Evolutionary conservation across 1,140 invertebrate species (phyloP).

Genomic region (Phthorimaea operculella): DNA sequence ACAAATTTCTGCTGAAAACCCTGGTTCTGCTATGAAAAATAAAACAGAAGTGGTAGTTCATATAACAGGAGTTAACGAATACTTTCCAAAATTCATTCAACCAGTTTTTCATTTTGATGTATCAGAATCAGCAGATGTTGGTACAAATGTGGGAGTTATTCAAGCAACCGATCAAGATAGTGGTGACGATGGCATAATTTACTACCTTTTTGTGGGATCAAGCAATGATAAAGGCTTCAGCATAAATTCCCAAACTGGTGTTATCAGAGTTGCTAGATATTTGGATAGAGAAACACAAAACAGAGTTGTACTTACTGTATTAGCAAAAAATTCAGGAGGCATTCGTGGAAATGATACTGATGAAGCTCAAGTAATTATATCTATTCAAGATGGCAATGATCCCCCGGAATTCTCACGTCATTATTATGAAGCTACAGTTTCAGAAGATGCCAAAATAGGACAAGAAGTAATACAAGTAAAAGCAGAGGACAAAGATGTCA

Average conservation of each 20-base stretch:
- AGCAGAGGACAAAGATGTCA: slow-evolving; percentile 91
- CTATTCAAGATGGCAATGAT: slow-evolving; percentile 95
- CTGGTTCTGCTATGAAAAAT: slow-evolving; percentile 83
- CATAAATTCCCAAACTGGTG: slow-evolving; percentile 86
- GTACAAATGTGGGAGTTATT: slow-evolving; percentile 86
- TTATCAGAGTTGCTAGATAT: slow-evolving; percentile 83
- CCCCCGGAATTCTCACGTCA: slow-evolving; percentile 88
- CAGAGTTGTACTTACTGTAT: slow-evolving; percentile 87
- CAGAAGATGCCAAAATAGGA: slow-evolving; percentile 80
- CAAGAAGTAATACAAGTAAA: slow-evolving; percentile 82
- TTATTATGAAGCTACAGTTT: slow-evolving; percentile 79
- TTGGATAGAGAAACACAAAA: slow-evolving; percentile 93
- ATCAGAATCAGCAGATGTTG: slow-evolving; percentile 90
- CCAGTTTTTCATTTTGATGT: slow-evolving; percentile 94
- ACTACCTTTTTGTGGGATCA: slow-evolving; percentile 91
- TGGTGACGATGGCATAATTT: slow-evolving; percentile 92
- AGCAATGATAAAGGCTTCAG: slow-evolving; percentile 93
- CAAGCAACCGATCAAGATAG: slow-evolving; percentile 91
- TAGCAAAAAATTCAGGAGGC: slow-evolving; percentile 94
- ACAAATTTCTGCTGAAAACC: slow-evolving; percentile 88
- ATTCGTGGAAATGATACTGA: slow-evolving; percentile 95
- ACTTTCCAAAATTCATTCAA: slow-evolving; percentile 90
- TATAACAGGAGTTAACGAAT: slow-evolving; percentile 93
- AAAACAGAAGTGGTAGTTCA: slow-evolving; percentile 79
- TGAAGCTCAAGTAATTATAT: slow-evolving; percentile 92